Conservation (phyloP, 2,888 invertebrate species). For the Cheilosia impressa region DNA sequence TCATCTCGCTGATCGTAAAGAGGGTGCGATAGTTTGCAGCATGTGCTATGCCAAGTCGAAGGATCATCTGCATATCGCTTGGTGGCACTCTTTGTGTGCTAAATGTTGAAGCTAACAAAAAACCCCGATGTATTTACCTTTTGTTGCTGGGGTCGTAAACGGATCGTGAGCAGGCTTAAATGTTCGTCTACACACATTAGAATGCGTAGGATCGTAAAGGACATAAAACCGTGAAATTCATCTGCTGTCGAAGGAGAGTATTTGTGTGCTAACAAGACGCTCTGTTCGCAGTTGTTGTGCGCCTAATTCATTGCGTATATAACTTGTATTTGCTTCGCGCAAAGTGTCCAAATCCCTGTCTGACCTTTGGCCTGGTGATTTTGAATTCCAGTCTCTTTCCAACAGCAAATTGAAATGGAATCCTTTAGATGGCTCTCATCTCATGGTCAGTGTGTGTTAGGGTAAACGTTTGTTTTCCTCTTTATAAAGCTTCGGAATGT, state of each 20-base stretch:
- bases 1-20: slow-evolving; percentile 43
- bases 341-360: slow-evolving; percentile 80
- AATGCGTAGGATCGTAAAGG: slow-evolving; percentile 67
- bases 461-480: slow-evolving; percentile 26
- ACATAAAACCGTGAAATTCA: slow-evolving; percentile 50
- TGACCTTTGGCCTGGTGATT: slow-evolving; percentile 80
- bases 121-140: slow-evolving; percentile 25
- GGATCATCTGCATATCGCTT: background rate
- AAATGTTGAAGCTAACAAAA: slow-evolving; percentile 37
- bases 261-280: slow-evolving; percentile 38
- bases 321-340: slow-evolving; percentile 45
- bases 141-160: slow-evolving; percentile 45
- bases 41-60: slow-evolving; percentile 15
- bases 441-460: slow-evolving; percentile 35
- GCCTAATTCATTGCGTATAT: slow-evolving; percentile 29
- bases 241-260: slow-evolving; percentile 20
- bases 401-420: slow-evolving; percentile 34
- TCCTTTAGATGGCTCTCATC: slow-evolving; percentile 53
- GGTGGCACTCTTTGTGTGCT: slow-evolving; percentile 35
- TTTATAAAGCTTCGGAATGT: slow-evolving; percentile 13
- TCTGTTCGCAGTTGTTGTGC: background rate
- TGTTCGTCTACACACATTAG: slow-evolving; percentile 23
- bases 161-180: slow-evolving; percentile 49
- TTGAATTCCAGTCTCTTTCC: background rate
- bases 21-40: slow-evolving; percentile 35